Percentiles rank a stretch among this genome's conserved stretches.
These are phyloP conservation scores for Selenia dentaria DNA, from an alignment of 2,888 invertebrate genomes.

Conservation along the genomic window DNA sequence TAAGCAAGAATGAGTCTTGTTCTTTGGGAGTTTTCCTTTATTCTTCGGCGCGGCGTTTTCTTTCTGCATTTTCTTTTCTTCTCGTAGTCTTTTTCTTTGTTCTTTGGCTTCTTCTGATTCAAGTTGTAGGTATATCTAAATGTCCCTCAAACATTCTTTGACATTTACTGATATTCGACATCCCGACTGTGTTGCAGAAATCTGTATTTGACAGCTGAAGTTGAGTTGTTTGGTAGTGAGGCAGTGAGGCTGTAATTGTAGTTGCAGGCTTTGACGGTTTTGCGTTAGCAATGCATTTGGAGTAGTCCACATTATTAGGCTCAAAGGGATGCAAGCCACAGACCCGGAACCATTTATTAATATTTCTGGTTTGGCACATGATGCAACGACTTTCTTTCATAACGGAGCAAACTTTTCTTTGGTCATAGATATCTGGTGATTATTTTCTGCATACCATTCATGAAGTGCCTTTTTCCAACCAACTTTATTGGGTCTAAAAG, in stretches of 20 bases:
- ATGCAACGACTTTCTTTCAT: background rate
- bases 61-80: no score
- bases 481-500: background rate
- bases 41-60: no score
- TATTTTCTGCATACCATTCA: background rate
- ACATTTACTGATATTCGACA: background rate
- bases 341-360: conserved; percentile 2
- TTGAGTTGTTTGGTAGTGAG: background rate
- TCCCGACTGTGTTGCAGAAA: background rate
- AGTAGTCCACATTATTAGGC: conserved; percentile 1
- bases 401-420: conserved; percentile 4
- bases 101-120: no score
- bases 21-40: no score
- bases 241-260: background rate
- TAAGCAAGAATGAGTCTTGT: no score
- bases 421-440: background rate
- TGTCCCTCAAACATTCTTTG: background rate
- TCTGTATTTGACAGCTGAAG: background rate
- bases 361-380: background rate
- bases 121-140: no score
- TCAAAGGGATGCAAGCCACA: conserved; percentile 2
- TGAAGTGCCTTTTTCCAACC: conserved; percentile 1
- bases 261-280: background rate
- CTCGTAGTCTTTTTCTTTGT: no score
- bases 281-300: background rate